These are phyloP conservation scores for Marmota flaviventris DNA, from an alignment of 2,113 vertebrate genomes.

Conservation along the genomic window DNA sequence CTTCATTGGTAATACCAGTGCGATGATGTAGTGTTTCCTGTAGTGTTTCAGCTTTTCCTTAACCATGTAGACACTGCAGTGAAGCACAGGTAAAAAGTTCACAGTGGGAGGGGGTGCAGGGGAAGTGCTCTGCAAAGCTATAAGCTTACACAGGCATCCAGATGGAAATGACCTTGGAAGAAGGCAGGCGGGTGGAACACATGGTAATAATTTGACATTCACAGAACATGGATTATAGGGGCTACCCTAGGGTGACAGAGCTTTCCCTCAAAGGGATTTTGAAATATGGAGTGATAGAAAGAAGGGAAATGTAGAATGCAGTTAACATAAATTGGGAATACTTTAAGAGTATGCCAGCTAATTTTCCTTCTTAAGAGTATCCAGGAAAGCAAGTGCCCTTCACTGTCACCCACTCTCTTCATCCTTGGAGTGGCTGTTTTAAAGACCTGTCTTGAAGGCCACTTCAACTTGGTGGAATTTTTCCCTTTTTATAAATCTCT, in stretches of 20 bases:
- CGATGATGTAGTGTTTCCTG: slow-evolving; percentile 76
- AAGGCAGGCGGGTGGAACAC: slow-evolving; percentile 40
- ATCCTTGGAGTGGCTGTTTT: neutral
- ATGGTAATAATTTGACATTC: slow-evolving; percentile 68
- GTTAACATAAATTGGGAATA: neutral
- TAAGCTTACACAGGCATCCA: slow-evolving; percentile 31
- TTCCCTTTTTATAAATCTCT: neutral
- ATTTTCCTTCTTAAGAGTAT: neutral
- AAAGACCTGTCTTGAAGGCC: neutral
- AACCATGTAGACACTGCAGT: slow-evolving; percentile 46
- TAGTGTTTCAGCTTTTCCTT: slow-evolving; percentile 53
- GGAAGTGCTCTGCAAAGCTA: slow-evolving; percentile 36
- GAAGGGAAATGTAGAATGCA: neutral
- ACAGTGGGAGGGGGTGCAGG: neutral
- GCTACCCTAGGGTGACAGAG: neutral
- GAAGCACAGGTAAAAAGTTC: slow-evolving; percentile 77
- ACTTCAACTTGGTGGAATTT: neutral
- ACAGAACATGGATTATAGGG: slow-evolving; percentile 54
- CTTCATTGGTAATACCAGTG: slow-evolving; percentile 59
- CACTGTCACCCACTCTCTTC: neutral
- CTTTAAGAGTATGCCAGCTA: neutral
- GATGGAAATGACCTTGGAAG: slow-evolving; percentile 47
- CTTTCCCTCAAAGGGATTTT: slow-evolving; percentile 54
- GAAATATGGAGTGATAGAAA: neutral
- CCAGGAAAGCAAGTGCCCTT: neutral